A percentile compares a stretch with the other conserved stretches of the same genome.
phyloP scores from a whole-genome alignment of 2,888 invertebrate genomes.

The Crematogaster levior region DNA sequence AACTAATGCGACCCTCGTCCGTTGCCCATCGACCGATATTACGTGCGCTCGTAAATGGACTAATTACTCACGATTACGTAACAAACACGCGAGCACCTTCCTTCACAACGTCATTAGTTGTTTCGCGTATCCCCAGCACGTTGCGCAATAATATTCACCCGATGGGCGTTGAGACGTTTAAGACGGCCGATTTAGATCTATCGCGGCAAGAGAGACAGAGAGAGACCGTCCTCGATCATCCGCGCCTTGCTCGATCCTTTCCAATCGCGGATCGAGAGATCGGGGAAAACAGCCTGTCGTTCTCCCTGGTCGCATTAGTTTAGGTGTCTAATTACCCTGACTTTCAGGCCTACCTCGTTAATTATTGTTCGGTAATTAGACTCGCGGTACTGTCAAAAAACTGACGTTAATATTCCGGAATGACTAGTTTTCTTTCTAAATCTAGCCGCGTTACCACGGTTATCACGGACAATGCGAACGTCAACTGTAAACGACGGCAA shows the following conservation, averaged over 20 bases:
- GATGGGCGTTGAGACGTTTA: constrained; percentile 69
- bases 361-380: constrained; percentile 52
- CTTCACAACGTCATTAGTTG: constrained; percentile 77
- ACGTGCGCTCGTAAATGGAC: constrained; percentile 79
- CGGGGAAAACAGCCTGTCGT: constrained; percentile 42
- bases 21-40: constrained; percentile 62
- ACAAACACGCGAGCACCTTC: constrained; percentile 60
- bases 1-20: constrained; percentile 75
- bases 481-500: neutral
- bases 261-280: constrained; percentile 35
- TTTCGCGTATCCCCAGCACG: constrained; percentile 67
- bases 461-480: constrained; percentile 26
- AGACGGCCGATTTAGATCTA: constrained; percentile 69
- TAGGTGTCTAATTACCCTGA: constrained; percentile 49
- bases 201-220: constrained; percentile 10
- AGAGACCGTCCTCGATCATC: constrained; percentile 14
- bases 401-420: constrained; percentile 16
- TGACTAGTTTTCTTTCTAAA: constrained; percentile 6
- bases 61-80: constrained; percentile 81
- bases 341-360: constrained; percentile 42
- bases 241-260: constrained; percentile 33
- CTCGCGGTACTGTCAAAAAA: constrained; percentile 35
- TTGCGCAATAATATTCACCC: constrained; percentile 76
- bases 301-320: constrained; percentile 22
- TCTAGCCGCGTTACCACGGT: constrained; percentile 3